These are phyloP conservation scores for Lycia hirtaria DNA, from an alignment of 2,888 invertebrate species.

Conservation along the genomic window DNA sequence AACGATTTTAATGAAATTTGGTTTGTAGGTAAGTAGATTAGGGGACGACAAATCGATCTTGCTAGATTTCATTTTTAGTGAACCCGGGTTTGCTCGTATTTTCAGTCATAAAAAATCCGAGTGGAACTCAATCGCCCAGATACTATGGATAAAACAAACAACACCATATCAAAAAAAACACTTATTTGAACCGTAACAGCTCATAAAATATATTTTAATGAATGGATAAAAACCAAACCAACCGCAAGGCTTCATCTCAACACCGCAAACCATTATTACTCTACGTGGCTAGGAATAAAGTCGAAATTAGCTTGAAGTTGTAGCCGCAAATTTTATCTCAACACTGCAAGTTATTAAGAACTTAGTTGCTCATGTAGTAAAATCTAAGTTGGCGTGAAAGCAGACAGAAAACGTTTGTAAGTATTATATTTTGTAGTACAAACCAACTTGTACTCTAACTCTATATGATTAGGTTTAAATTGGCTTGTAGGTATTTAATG, in stretches of 20 bases:
- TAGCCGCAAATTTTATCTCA: conserved; percentile 6
- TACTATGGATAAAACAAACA: neutral
- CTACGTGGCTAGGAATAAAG: neutral
- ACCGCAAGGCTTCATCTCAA: conserved; percentile 36
- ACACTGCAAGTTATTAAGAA: neutral
- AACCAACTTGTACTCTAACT: conserved; percentile 40
- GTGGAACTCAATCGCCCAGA: no score
- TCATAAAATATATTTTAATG: conserved; percentile 67
- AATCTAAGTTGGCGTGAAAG: conserved; percentile 1
- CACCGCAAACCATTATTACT: conserved; percentile 30
- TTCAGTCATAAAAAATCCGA: no score
- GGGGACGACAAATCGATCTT: no score
- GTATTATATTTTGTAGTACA: conserved; percentile 7
- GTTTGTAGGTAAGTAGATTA: no score
- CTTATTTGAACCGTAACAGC: conserved; percentile 59
- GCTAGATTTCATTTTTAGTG: no score
- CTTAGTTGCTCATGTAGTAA: neutral
- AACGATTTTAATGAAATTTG: no score
- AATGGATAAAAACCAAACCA: conserved; percentile 57
- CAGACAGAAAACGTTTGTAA: neutral
- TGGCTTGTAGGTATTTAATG: conserved; percentile 42
- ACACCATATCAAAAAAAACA: conserved; percentile 41
- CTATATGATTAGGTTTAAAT: conserved; percentile 41
- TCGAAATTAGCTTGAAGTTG: conserved; percentile 10
- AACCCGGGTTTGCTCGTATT: no score